phyloP scores from a whole-genome alignment of 64 coral and sea anemone genomes.

The Cladopsammia gracilis region DNA sequence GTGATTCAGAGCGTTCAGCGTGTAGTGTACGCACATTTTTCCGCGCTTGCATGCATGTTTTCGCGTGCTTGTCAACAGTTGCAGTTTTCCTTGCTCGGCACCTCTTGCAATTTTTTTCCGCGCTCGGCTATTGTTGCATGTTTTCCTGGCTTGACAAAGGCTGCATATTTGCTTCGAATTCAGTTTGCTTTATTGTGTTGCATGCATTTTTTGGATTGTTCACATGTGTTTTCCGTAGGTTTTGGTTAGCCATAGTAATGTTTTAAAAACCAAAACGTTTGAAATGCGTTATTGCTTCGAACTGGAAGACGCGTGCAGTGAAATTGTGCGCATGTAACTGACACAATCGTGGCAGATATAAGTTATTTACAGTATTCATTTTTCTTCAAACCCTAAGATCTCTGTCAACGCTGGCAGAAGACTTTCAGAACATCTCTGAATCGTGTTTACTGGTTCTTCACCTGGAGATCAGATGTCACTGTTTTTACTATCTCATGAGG shows the following conservation, averaged over 20 bases:
- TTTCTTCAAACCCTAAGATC: conserved; percentile 53
- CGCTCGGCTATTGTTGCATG: too few relatives aligned
- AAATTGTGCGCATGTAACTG: too few relatives aligned
- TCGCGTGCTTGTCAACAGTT: not conserved
- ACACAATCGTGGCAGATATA: too few relatives aligned
- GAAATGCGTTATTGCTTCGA: too few relatives aligned
- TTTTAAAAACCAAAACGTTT: too few relatives aligned
- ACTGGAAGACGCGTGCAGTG: too few relatives aligned
- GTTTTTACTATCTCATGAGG: conserved; percentile 83
- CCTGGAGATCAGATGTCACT: conserved; percentile 95
- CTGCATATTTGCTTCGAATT: not conserved
- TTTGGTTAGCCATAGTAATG: too few relatives aligned
- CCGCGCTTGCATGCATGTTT: not conserved
- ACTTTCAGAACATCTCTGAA: conserved; percentile 93
- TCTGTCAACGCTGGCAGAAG: conserved; percentile 64
- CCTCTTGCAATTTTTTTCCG: too few relatives aligned
- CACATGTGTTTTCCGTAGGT: not conserved
- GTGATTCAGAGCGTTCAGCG: too few relatives aligned
- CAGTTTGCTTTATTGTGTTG: too few relatives aligned
- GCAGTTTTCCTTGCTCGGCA: too few relatives aligned
- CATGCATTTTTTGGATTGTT: too few relatives aligned
- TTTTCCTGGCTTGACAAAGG: not conserved
- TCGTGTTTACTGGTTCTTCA: conserved; percentile 92
- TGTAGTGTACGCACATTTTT: not conserved
- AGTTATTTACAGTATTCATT: not conserved